These are phyloP conservation scores for Numenius phaeopus DNA, from an alignment of 2,797 vertebrate genomes.

Conservation along the genomic window DNA sequence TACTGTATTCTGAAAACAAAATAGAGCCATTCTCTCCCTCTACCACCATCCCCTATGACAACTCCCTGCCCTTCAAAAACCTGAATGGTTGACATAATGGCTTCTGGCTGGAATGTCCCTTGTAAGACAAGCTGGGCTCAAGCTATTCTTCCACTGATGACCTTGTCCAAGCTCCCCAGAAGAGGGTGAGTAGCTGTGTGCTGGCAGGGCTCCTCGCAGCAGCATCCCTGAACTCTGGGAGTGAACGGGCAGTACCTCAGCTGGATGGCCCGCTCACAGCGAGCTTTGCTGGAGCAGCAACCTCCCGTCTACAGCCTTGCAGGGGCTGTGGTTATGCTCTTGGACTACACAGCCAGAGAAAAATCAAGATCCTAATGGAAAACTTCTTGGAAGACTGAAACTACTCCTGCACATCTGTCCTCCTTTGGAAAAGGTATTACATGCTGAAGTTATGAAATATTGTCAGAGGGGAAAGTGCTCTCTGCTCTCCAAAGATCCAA, in stretches of 20 bases:
- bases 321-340: not conserved
- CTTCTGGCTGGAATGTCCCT: not conserved
- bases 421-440: conserved; percentile 53
- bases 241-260: not conserved
- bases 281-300: not conserved
- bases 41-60: not conserved
- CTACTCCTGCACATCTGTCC: conserved; percentile 46
- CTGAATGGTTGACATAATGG: not conserved
- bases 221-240: not conserved
- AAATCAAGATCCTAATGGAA: conserved; percentile 33
- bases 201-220: not conserved
- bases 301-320: not conserved
- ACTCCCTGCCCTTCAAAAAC: not conserved
- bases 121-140: not conserved
- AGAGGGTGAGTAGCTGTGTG: not conserved
- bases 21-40: not conserved
- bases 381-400: conserved; percentile 52
- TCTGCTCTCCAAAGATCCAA: not conserved
- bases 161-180: not conserved
- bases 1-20: not conserved
- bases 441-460: conserved; percentile 50
- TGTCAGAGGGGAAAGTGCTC: not conserved
- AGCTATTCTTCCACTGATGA: not conserved
- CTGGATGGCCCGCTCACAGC: not conserved
- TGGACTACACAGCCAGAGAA: not conserved